A percentile compares a stretch with the other conserved stretches of the same genome.
Evolutionary conservation across 2,113 vertebrate species (phyloP).

Genomic region (Etia nguti): DNA sequence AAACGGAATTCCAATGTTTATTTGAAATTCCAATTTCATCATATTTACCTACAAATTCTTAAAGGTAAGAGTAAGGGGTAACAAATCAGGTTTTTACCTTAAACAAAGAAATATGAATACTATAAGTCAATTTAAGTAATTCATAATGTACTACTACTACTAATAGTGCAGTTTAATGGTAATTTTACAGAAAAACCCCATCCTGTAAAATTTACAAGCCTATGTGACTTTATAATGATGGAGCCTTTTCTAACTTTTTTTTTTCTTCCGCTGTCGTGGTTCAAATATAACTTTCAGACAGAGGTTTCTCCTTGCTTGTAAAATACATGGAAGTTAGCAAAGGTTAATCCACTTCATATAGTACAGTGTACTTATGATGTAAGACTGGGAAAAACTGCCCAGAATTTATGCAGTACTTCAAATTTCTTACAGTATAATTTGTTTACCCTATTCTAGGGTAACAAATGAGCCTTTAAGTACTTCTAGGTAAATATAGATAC

Average conservation of each 20-base stretch:
- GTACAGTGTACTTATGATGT: background rate
- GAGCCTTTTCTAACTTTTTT: background rate
- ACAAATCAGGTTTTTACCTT: background rate
- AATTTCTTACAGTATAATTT: background rate
- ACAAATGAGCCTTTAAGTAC: background rate
- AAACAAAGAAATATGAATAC: background rate
- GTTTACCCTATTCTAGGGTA: background rate
- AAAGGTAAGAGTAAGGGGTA: background rate
- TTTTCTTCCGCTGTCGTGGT: background rate
- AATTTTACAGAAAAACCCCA: background rate
- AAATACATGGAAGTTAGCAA: background rate
- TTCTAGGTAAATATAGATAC: background rate
- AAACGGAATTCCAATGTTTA: background rate
- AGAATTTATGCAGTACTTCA: background rate
- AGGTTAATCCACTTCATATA: background rate
- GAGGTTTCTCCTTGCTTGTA: background rate
- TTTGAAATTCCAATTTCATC: background rate
- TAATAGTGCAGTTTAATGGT: background rate
- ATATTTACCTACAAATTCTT: background rate
- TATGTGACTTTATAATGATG: background rate
- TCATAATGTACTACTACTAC: background rate
- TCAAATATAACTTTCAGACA: background rate
- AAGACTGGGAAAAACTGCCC: background rate
- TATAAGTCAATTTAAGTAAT: background rate
- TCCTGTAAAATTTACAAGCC: background rate